Evolutionary conservation across 2,888 invertebrate species (phyloP), one percentile per base, ranked within the genome.

Genomic region (Phaedon cochleariae): DNA sequence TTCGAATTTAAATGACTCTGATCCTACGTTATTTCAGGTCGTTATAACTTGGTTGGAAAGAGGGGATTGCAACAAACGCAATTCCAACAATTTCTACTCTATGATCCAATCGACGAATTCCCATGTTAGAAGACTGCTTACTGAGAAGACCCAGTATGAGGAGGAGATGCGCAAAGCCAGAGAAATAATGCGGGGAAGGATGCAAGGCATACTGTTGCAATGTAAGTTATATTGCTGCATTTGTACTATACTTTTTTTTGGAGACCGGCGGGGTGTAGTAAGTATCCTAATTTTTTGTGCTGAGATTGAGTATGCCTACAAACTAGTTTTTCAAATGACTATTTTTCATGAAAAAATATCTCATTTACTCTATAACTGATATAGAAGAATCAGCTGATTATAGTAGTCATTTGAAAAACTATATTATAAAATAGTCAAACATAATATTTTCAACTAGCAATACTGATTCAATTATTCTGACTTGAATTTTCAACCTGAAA

Each of bases 21-120:
- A 52, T 29, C 18, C 9, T 15, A 29, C 46, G 6, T 20, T 41
- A 12, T 66, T 83, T 46, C 83, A 92, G 87, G 91, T 94, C 21
- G 90, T 97, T 26, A 89, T 95, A 37, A 91, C 93, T 0, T 98
- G 97, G 97, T 82, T 98, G 73, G 97, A 97, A 79, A 89, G 96
- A 10, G 97, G 97, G 0, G 97, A 97, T 81, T 97, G 97, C 81
- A 93, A 89, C 52, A 96, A 97, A 82, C 90, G 94, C 67, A 97
- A 95, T 82, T 90, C 95, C 1, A 96, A 93, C 80, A 91, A 90
- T 46, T 97, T 97, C 84, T 97, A 97, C 83, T 93, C 96, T 6
- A 95, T 97, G 95, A 94, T 97, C 68, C 97, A 97, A 85, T 94
- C 94, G 22, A 95, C 95, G 0, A 96, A 97, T 84, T 92, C 96